Evolutionary conservation across 2,113 vertebrate species (phyloP), one percentile per base, ranked within the genome.

Genomic region (Petrocephalus microphthalmus): DNA sequence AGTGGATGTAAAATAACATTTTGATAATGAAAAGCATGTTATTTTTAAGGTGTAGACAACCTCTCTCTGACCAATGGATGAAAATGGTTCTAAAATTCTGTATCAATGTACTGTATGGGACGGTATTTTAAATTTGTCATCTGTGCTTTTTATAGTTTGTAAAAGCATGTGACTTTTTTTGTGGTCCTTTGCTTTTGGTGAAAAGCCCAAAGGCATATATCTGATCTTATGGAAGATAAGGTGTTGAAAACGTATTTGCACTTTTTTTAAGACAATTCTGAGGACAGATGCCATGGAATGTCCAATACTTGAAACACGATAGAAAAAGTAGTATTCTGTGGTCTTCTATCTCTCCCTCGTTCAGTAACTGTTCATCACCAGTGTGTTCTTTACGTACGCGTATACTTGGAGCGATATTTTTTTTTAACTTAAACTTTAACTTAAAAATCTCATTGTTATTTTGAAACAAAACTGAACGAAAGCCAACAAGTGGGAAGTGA

Each of bases 1-100:
- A 91, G 92, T 94, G 91, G 90, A 92, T 97, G 96, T 95, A 95
- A 94, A 96, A 95, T 94, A 95, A 95, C 91, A 94, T 96, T 97
- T 97, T 95, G 95, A 95, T 96, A 96, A 96, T 92, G 93, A 96
- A 94, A 94, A 92, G 96, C 96, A 96, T 96, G 96, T 96, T 95
- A 94, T 96, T 96, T 95, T 94, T 91, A 89, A 90, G 91, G 91
- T 92, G 91, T 93, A 90, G 85, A 89, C 91, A 90, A 91, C 93
- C 92, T 93, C 91, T 92, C 90, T 92, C 90, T 93, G 92, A 89
- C 90, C 60, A 92, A 88, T 90, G 82, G 91, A 89, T 91, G 90
- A 93, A 90, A 91, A 93, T 92, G 91, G 93, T 94, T 95, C 91
- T 93, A 94, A 90, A 87, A 90, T 87, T 88, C 87, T 91, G 89